phyloP scores from a whole-genome alignment of 2,888 invertebrate species.

The Drosophila longiperda region DNA sequence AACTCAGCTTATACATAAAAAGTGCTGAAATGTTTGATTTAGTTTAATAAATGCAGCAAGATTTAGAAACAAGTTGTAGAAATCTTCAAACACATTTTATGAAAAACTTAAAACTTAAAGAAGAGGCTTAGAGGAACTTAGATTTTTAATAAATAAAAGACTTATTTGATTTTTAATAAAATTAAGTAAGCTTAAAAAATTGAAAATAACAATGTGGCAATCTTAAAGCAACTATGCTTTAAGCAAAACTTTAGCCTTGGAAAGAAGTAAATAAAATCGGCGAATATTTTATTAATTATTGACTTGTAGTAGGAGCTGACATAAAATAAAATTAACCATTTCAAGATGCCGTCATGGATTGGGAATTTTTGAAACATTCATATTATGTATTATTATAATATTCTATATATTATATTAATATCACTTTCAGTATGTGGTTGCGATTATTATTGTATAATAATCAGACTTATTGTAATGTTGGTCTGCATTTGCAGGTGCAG shows the following conservation, averaged over 20 bases:
- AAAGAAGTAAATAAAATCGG: neutral
- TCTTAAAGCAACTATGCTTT: too few species aligned
- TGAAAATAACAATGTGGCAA: neutral
- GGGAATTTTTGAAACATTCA: too few species aligned
- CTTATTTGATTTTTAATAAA: neutral
- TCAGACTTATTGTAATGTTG: too few species aligned
- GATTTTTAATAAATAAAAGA: fast-evolving
- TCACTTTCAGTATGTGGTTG: too few species aligned
- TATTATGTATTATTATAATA: too few species aligned
- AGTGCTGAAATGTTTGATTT: neutral
- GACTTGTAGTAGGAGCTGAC: too few species aligned
- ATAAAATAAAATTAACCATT: too few species aligned
- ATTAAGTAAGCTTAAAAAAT: neutral
- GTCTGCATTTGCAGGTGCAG: too few species aligned
- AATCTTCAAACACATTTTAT: neutral
- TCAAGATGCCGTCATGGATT: too few species aligned
- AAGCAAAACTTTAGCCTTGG: neutral
- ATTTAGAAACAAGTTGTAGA: neutral
- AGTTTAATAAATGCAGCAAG: neutral
- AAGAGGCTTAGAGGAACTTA: neutral
- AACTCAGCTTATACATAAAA: neutral
- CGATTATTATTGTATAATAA: too few species aligned
- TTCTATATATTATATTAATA: too few species aligned
- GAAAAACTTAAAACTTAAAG: neutral
- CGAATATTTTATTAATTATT: neutral